Evolutionary conservation across 2,888 invertebrate species (phyloP), one percentile per base, ranked within the genome.

Genomic region (Tetragnatha montana): DNA sequence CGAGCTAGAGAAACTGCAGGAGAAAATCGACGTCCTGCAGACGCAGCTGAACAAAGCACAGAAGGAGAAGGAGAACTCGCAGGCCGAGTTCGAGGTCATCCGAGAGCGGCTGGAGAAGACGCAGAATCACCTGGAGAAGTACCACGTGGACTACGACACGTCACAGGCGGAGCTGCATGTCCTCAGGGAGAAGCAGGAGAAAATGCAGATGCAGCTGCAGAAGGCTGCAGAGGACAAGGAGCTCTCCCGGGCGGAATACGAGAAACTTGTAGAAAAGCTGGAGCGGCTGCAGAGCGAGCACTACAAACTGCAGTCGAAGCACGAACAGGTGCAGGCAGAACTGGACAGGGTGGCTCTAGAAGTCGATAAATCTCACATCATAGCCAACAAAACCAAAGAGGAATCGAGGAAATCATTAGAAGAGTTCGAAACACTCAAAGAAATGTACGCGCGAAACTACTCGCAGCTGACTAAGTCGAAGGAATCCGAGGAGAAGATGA

Each of bases 401-500:
- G 97, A 98, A 92, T 95, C 96, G 91, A 95, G 97, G 71, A 97
- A 97, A 93, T 94, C 97, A 21, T 97, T 97, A 93, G 97, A 98
- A 92, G 98, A 98, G 93, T 94, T 97, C 92, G 95, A 96, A 81
- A 95, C 97, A 91, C 94, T 97, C 84, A 97, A 98, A 93, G 98
- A 98, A 94, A 95, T 97, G 94, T 97, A 97, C 93, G 97, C 98
- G 92, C 95, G 98, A 91, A 96, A 97, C 19, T 96, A 97, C 14
- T 94, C 98, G 92, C 97, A 98, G 93, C 94, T 98, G 49, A 96
- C 96, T 88, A 95, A 98, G 92, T 96, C 97, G 83, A 97, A 97
- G 93, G 98, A 98, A 93, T 95, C 96, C 92, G 98, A 98, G 94
- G 98, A 98, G 92, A 98, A 98, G 93, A 96, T 97, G 50, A 97